A percentile compares a stretch with the other conserved stretches of the same genome.
These are phyloP conservation scores for Galaxias olidus DNA, from an alignment of 2,797 vertebrate species.

Conservation along the genomic window DNA sequence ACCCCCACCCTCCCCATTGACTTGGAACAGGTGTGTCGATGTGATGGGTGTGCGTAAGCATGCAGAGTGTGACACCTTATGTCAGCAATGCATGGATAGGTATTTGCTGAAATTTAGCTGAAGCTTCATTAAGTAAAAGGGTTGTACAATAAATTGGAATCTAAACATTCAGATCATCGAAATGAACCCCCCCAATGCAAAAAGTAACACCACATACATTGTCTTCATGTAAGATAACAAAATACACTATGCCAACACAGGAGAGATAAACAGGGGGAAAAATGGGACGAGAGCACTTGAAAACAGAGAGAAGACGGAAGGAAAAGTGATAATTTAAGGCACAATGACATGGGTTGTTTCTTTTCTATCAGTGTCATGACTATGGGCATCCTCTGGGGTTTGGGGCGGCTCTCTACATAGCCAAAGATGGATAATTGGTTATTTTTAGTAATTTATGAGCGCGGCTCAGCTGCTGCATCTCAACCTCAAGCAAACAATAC, in stretches of 20 bases:
- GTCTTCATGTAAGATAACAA: no score
- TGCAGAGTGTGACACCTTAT: no score
- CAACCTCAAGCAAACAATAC: conserved; percentile 75
- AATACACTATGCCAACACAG: conserved; percentile 30
- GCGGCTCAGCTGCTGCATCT: conserved; percentile 77
- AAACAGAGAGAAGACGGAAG: conserved; percentile 17
- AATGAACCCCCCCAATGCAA: no score
- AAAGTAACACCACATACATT: no score
- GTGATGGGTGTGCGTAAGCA: no score
- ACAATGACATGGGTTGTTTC: conserved; percentile 62
- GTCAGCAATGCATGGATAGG: no score
- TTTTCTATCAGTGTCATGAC: conserved; percentile 73
- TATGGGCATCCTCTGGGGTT: conserved; percentile 68
- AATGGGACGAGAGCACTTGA: not conserved
- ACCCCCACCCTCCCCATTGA: no score
- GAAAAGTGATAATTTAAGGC: conserved; percentile 70
- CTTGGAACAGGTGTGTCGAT: no score
- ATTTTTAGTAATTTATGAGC: conserved; percentile 79
- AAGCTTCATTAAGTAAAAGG: no score
- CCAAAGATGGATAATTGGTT: conserved; percentile 80
- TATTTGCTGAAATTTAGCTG: no score
- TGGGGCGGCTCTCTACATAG: conserved; percentile 64
- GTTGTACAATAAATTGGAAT: no score
- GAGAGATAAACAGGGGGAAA: not conserved
- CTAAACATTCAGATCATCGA: no score